A percentile compares a stretch with the other conserved stretches of the same genome.
Evolutionary conservation across 2,797 vertebrate genomes (phyloP).

Genomic region (Eptatretus atami): DNA sequence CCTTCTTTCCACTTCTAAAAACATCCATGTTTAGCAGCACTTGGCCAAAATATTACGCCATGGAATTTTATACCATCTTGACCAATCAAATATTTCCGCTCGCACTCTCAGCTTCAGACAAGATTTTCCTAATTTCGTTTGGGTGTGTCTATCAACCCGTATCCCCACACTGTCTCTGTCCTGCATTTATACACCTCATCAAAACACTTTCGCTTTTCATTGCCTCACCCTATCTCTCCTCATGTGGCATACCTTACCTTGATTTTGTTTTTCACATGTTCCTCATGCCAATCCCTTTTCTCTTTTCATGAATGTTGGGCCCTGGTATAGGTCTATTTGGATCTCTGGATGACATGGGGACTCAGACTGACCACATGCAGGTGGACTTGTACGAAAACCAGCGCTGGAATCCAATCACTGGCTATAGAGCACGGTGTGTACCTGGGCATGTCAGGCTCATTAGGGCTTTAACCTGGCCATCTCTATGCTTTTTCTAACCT

Average conservation of each 20-base stretch:
- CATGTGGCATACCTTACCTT: no score
- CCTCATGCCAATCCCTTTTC: background rate
- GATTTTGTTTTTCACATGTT: background rate
- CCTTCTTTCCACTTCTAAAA: no score
- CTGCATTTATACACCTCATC: no score
- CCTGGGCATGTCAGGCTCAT: background rate
- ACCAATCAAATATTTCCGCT: no score
- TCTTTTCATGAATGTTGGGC: background rate
- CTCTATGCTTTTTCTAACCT: background rate
- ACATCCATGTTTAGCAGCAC: no score
- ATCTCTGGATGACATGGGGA: conserved; percentile 43
- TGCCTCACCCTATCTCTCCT: no score
- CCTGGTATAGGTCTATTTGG: conserved; percentile 23
- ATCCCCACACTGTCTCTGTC: no score
- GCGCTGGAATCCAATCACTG: conserved; percentile 76
- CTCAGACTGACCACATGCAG: conserved; percentile 52
- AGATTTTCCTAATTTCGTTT: no score
- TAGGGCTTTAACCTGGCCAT: background rate
- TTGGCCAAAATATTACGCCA: no score
- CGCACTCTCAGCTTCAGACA: background rate
- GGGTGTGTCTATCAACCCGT: no score
- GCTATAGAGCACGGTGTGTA: conserved; percentile 15
- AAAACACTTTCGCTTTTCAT: no score
- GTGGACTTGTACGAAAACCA: conserved; percentile 88
- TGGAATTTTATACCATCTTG: background rate